Conservation (phyloP, 2,797 vertebrate species). For the Chromis chromis region DNA sequence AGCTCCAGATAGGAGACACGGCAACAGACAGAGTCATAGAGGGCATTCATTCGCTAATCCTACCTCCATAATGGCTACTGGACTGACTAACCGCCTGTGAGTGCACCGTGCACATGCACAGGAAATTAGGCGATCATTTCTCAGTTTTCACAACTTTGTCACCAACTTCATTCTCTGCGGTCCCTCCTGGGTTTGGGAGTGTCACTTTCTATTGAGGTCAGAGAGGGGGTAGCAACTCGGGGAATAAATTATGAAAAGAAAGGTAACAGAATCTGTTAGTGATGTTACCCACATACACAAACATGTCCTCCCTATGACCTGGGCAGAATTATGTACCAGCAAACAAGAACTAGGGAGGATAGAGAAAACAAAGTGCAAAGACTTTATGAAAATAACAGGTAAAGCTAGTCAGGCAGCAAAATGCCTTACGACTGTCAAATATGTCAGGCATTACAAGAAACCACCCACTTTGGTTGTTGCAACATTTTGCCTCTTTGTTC, state of each 20-base stretch:
- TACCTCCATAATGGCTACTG: constrained; percentile 25
- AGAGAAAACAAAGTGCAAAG: neutral
- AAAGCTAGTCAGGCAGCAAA: neutral
- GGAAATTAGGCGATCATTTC: constrained; percentile 53
- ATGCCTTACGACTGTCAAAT: neutral
- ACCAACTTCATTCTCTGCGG: constrained; percentile 50
- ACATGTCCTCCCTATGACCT: constrained; percentile 43
- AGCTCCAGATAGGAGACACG: constrained; percentile 31
- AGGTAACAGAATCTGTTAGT: constrained; percentile 66
- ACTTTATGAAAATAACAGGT: neutral
- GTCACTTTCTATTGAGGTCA: constrained; percentile 56
- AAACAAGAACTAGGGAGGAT: neutral
- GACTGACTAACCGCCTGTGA: constrained; percentile 33
- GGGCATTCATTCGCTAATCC: constrained; percentile 51
- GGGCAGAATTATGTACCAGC: neutral
- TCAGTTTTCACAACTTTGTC: constrained; percentile 59
- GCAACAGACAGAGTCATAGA: constrained; percentile 31
- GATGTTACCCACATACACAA: constrained; percentile 17
- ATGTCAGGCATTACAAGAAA: neutral
- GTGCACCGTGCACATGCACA: constrained; percentile 4
- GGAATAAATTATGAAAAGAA: constrained; percentile 77
- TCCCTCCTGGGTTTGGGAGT: constrained; percentile 48
- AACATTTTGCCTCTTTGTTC: neutral
- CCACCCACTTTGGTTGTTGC: too few relatives aligned
- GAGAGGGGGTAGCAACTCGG: constrained; percentile 45